Percentiles rank a stretch among this genome's conserved stretches.
Evolutionary conservation across 2,113 vertebrate species (phyloP).

Genomic region (Aptenodytes patagonicus): DNA sequence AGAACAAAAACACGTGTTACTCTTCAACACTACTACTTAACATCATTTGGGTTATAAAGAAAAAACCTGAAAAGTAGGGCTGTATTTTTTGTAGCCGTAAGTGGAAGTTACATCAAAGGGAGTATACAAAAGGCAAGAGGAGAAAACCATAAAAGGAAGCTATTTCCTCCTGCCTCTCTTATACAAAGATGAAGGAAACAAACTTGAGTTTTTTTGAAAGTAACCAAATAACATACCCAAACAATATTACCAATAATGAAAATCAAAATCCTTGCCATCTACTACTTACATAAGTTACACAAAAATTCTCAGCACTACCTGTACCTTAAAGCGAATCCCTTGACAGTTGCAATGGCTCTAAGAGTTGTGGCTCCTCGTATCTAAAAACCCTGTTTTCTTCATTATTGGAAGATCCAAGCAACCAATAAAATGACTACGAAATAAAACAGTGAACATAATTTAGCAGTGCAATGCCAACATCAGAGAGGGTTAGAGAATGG

Average conservation of each 20-base stretch:
- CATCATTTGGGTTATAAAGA: not conserved
- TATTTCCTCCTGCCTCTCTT: not conserved
- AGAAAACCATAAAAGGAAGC: not conserved
- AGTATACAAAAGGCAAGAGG: not conserved
- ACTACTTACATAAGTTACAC: not conserved
- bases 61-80: not conserved
- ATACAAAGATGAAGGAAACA: not conserved
- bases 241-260: not conserved
- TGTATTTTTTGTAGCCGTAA: not conserved
- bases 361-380: not conserved
- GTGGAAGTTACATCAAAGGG: not conserved
- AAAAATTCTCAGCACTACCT: not conserved
- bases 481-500: not conserved
- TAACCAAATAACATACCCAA: not conserved
- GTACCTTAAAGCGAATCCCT: not conserved
- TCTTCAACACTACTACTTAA: not conserved
- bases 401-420: not conserved
- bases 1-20: too few relatives aligned
- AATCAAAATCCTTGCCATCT: not conserved
- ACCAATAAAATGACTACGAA: not conserved
- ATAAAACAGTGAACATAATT: not conserved
- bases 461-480: not conserved
- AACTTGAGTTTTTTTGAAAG: not conserved
- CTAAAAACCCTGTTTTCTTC: not conserved
- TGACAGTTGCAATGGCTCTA: not conserved